Evolutionary conservation across 2,888 invertebrate genomes (phyloP).

Genomic region (Chymomyza caudatula): DNA sequence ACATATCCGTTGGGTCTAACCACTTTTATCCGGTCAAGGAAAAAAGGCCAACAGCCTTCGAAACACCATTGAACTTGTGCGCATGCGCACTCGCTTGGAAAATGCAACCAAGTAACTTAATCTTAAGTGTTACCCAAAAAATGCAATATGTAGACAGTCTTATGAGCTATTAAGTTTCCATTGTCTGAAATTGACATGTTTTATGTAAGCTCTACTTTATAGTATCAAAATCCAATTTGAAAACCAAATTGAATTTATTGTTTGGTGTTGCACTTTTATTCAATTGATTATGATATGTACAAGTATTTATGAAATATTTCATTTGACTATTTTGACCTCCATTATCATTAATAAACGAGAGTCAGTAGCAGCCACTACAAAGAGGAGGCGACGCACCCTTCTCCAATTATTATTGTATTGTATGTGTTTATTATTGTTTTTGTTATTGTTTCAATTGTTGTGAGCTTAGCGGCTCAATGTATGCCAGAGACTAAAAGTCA

Average conservation of each 20-base stretch:
- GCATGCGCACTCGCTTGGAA: slow-evolving; percentile 69
- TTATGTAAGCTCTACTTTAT: neutral
- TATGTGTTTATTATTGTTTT: neutral
- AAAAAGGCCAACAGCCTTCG: slow-evolving; percentile 58
- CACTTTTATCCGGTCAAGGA: slow-evolving; percentile 67
- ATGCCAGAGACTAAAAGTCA: slow-evolving; percentile 45
- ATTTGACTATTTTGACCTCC: slow-evolving; percentile 76
- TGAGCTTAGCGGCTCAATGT: neutral
- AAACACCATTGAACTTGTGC: slow-evolving; percentile 56
- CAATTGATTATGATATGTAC: slow-evolving; percentile 69
- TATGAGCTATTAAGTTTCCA: slow-evolving; percentile 43
- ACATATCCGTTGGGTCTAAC: slow-evolving; percentile 65
- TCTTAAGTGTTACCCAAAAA: slow-evolving; percentile 49
- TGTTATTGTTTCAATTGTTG: no score
- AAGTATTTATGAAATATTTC: slow-evolving; percentile 72
- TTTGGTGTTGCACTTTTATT: slow-evolving; percentile 44
- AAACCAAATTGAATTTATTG: slow-evolving; percentile 48
- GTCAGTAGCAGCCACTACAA: neutral
- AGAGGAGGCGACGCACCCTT: neutral
- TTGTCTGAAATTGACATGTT: neutral
- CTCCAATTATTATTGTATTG: slow-evolving; percentile 9
- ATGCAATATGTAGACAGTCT: neutral
- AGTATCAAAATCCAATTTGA: slow-evolving; percentile 51
- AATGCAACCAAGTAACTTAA: slow-evolving; percentile 63
- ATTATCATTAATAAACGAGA: slow-evolving; percentile 70